phyloP scores from a whole-genome alignment of 2,888 invertebrate genomes.

The Morpho achilles region DNA sequence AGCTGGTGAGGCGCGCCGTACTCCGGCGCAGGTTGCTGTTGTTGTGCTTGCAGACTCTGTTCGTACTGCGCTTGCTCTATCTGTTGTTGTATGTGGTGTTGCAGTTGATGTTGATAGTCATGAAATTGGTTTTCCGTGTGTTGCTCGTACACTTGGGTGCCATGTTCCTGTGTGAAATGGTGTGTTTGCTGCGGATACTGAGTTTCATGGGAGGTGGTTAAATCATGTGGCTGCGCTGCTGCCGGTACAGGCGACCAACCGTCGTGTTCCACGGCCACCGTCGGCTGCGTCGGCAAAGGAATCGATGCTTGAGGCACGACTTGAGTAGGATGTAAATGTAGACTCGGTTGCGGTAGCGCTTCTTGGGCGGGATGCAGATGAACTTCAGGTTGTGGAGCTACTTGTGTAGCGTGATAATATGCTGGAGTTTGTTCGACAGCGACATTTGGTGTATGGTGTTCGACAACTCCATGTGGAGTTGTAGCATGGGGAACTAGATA shows the following conservation, averaged over 20 bases:
- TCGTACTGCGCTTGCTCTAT: slow-evolving; percentile 53
- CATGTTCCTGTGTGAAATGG: slow-evolving; percentile 60
- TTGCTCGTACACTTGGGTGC: slow-evolving; percentile 62
- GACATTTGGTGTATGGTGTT: slow-evolving; percentile 37
- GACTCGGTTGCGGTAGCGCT: slow-evolving; percentile 14
- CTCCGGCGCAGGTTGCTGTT: slow-evolving; percentile 39
- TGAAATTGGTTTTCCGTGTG: slow-evolving; percentile 52
- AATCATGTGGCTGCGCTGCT: slow-evolving; percentile 44
- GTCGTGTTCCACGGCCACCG: slow-evolving; percentile 50
- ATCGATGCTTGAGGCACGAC: slow-evolving; percentile 32
- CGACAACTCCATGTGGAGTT: slow-evolving; percentile 39
- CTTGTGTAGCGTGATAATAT: slow-evolving; percentile 18
- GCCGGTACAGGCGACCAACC: slow-evolving; percentile 65
- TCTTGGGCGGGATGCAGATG: slow-evolving; percentile 18
- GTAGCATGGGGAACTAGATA: slow-evolving; percentile 42
- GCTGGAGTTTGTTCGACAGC: slow-evolving; percentile 36
- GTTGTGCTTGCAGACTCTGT: slow-evolving; percentile 34
- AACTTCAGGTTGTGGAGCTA: slow-evolving; percentile 15
- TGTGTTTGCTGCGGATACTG: slow-evolving; percentile 45
- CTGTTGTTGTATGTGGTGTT: slow-evolving; percentile 65
- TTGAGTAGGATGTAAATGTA: slow-evolving; percentile 27
- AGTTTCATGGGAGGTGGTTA: slow-evolving; percentile 36
- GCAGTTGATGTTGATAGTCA: slow-evolving; percentile 57
- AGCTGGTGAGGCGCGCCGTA: slow-evolving; percentile 34
- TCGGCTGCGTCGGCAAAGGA: slow-evolving; percentile 34